Evolutionary conservation across 2,888 invertebrate genomes (phyloP).

Genomic region (Stenchaetothrips biformis): DNA sequence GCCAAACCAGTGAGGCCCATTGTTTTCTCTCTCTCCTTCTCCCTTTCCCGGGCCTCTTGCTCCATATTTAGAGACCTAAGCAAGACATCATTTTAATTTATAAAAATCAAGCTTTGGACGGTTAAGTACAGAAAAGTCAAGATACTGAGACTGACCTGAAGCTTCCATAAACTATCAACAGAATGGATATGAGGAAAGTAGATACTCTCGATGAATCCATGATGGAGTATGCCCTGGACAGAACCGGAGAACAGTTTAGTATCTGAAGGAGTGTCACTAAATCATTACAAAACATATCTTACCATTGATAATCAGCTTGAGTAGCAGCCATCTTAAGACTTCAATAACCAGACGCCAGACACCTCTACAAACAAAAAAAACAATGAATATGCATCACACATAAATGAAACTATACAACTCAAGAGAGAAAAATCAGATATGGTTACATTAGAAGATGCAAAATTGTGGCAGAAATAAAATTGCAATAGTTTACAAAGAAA

Average conservation of each 20-base stretch:
- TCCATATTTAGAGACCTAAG: slow-evolving; percentile 89
- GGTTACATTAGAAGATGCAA: no score
- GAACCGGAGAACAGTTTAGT: slow-evolving; percentile 24
- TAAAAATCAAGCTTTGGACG: slow-evolving; percentile 8
- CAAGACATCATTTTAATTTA: slow-evolving; percentile 14
- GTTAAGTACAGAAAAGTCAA: not conserved
- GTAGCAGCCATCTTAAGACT: slow-evolving; percentile 31
- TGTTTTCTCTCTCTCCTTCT: slow-evolving; percentile 68
- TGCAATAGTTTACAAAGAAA: not conserved
- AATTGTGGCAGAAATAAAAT: not conserved
- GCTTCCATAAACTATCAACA: slow-evolving; percentile 95
- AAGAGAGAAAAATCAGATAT: not conserved
- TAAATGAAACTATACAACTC: not conserved
- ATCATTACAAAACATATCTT: not conserved
- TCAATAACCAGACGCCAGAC: no score
- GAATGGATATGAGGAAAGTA: slow-evolving; percentile 94
- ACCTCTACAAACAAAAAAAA: no score
- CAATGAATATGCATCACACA: not conserved
- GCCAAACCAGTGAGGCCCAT: slow-evolving; percentile 58
- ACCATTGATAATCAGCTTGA: slow-evolving; percentile 35
- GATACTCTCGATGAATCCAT: slow-evolving; percentile 97
- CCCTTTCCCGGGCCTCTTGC: slow-evolving; percentile 81
- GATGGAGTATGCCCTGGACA: slow-evolving; percentile 80
- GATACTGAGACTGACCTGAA: slow-evolving; percentile 54
- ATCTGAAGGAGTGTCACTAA: not conserved